These are phyloP conservation scores for Anomalospiza imberbis DNA, from an alignment of 2,797 vertebrate species.

Conservation along the genomic window DNA sequence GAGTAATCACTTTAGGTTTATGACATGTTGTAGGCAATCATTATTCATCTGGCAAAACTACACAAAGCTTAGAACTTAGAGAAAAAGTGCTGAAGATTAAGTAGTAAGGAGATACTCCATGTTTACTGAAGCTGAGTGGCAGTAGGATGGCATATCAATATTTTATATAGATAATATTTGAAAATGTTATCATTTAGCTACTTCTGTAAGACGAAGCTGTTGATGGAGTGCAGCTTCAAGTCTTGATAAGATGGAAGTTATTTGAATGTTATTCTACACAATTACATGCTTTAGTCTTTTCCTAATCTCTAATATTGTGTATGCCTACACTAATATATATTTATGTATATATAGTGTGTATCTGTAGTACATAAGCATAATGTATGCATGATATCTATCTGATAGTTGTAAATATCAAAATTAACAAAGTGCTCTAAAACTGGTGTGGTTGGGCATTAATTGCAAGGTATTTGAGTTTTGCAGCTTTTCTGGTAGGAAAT, in stretches of 20 bases:
- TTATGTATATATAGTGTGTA: neutral
- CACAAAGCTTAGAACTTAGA: neutral
- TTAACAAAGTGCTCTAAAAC: neutral
- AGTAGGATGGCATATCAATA: neutral
- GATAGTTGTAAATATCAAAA: neutral
- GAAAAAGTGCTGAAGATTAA: neutral
- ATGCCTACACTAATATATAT: neutral
- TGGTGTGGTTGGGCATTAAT: neutral
- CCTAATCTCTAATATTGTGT: neutral
- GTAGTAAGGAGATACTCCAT: neutral
- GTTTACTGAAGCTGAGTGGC: neutral
- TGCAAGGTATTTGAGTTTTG: neutral
- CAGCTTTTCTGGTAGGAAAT: neutral
- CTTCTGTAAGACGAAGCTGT: neutral
- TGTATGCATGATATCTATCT: neutral
- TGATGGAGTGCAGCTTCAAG: neutral
- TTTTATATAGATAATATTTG: neutral
- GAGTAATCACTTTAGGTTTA: neutral
- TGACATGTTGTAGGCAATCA: neutral
- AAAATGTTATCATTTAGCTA: neutral
- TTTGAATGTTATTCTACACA: neutral
- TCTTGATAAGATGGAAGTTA: neutral
- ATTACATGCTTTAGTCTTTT: neutral
- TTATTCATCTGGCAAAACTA: neutral
- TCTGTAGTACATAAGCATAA: neutral